Conservation (phyloP, 2,888 invertebrate genomes). For the Drosophila eohydei region DNA sequence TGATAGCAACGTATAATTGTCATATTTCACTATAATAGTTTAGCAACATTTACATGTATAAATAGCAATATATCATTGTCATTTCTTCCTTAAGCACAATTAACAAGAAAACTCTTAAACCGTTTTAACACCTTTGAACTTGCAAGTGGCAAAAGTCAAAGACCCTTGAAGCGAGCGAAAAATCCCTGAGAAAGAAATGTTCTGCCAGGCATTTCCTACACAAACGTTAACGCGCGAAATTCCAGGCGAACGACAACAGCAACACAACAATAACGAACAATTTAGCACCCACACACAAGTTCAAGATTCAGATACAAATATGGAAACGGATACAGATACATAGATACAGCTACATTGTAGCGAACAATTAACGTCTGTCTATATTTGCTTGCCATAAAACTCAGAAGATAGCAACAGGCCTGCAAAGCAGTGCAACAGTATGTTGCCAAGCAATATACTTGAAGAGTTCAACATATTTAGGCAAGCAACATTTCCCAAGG, state of each 20-base stretch:
- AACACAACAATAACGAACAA: constrained; percentile 34
- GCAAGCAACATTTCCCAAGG: background rate
- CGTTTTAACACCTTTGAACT: constrained; percentile 50
- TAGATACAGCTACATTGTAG: constrained; percentile 41
- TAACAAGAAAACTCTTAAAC: background rate
- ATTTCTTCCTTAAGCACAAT: background rate
- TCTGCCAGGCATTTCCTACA: constrained; percentile 45
- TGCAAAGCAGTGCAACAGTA: background rate
- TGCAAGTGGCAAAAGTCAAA: constrained; percentile 37
- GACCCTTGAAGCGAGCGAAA: constrained; percentile 27
- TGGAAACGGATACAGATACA: constrained; percentile 14
- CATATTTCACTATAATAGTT: too few species aligned
- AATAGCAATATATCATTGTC: background rate
- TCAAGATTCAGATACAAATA: constrained; percentile 9
- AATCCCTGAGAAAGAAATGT: constrained; percentile 48
- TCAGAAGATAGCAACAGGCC: constrained; percentile 14
- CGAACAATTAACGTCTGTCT: constrained; percentile 53
- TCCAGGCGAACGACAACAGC: constrained; percentile 43
- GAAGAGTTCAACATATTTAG: background rate
- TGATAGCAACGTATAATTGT: background rate
- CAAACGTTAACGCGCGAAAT: constrained; percentile 75
- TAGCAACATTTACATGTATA: background rate
- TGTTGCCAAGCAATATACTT: background rate
- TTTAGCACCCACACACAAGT: constrained; percentile 64
- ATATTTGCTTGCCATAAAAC: constrained; percentile 32